phyloP scores from a whole-genome alignment of 2,797 vertebrate species.

The Rhinogobio ventralis region DNA sequence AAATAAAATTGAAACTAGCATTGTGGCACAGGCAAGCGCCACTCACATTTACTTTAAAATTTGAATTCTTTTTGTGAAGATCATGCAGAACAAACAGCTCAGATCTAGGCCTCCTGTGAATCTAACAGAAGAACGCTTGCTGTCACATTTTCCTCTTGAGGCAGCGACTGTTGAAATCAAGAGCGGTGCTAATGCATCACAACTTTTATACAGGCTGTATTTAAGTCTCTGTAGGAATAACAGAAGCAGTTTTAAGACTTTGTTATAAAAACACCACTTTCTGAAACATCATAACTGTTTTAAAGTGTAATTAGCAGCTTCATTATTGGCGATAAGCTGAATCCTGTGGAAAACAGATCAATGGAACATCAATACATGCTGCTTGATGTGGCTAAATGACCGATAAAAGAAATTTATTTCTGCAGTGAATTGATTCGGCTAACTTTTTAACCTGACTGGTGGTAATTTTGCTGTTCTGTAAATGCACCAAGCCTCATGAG shows the following conservation, averaged over 20 bases:
- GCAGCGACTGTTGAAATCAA: slow-evolving; percentile 22
- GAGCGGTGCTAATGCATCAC: background rate
- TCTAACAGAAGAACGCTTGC: slow-evolving; percentile 6
- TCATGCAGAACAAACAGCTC: slow-evolving; percentile 21
- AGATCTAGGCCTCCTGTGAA: slow-evolving; percentile 1
- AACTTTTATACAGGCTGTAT: background rate
- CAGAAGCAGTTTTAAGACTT: slow-evolving; percentile 2
- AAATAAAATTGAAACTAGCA: background rate
- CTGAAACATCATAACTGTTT: background rate
- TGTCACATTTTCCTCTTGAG: slow-evolving; percentile 12
- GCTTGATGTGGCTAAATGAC: slow-evolving; percentile 17
- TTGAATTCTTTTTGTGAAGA: background rate
- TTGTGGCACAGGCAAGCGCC: background rate
- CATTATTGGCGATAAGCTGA: slow-evolving; percentile 5
- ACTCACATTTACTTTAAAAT: background rate
- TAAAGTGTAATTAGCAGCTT: slow-evolving; percentile 13
- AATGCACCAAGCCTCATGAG: background rate
- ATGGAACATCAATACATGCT: slow-evolving; percentile 23
- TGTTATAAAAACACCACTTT: slow-evolving; percentile 3
- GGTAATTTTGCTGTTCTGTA: slow-evolving; percentile 27
- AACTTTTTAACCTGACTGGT: slow-evolving; percentile 42
- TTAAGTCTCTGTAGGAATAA: background rate
- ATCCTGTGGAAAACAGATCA: slow-evolving; percentile 17
- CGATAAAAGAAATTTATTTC: slow-evolving; percentile 2
- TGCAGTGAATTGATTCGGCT: slow-evolving; percentile 39